phyloP scores from a whole-genome alignment of 2,888 invertebrate species.

The Eupithecia insigniata region DNA sequence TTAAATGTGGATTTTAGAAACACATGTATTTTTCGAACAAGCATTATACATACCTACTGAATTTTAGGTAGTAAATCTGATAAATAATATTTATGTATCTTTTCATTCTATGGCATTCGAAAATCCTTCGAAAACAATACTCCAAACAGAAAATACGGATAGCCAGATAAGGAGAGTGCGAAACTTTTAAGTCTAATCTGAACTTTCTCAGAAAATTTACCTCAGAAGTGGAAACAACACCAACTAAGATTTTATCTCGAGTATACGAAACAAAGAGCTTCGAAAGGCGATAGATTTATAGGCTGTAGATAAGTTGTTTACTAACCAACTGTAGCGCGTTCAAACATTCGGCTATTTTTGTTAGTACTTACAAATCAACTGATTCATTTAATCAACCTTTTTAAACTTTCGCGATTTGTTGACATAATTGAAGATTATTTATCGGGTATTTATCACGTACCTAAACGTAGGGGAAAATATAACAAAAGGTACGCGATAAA shows the following conservation, averaged over 20 bases:
- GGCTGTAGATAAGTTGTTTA: background rate
- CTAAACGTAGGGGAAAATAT: too few species aligned
- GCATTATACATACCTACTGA: background rate
- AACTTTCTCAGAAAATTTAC: slow-evolving; percentile 34
- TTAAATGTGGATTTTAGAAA: background rate
- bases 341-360: background rate
- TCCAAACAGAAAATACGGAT: slow-evolving; percentile 14
- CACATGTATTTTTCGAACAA: background rate
- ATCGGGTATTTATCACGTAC: too few species aligned
- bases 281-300: slow-evolving; percentile 32
- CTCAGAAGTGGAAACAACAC: slow-evolving; percentile 39
- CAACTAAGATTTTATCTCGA: slow-evolving; percentile 39
- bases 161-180: slow-evolving; percentile 37
- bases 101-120: background rate
- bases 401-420: too few species aligned
- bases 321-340: background rate
- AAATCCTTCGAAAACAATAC: slow-evolving; percentile 5
- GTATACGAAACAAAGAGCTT: slow-evolving; percentile 34
- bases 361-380: background rate
- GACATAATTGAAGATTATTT: too few species aligned
- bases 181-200: slow-evolving; percentile 41
- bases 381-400: too few species aligned
- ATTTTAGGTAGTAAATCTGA: background rate
- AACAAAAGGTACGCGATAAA: too few species aligned
- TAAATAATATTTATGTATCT: background rate